Percentiles rank a stretch among this genome's conserved stretches.
Conservation (phyloP, 2,797 vertebrate species). For the Danionella dracula region DNA sequence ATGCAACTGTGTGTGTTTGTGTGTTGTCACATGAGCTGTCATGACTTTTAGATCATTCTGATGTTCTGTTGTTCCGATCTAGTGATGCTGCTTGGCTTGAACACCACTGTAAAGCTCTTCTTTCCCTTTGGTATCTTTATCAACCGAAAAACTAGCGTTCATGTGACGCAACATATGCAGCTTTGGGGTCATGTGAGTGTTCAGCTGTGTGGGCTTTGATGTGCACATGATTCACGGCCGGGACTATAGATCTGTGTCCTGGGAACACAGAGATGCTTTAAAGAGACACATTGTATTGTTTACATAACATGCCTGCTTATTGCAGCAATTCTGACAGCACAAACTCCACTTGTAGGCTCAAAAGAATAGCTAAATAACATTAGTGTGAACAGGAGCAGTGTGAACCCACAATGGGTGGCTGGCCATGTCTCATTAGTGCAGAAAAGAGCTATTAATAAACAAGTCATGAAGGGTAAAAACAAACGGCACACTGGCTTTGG, state of each 20-base stretch:
- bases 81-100: neutral
- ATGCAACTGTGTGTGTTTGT: constrained; percentile 36
- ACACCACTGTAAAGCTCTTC: neutral
- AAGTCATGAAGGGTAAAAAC: neutral
- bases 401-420: constrained; percentile 1
- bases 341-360: constrained; percentile 45
- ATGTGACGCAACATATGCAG: neutral
- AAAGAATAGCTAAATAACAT: constrained; percentile 27
- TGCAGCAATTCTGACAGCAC: constrained; percentile 32
- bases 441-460: constrained; percentile 27
- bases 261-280: neutral
- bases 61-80: neutral
- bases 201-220: constrained; percentile 1
- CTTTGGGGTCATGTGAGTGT: constrained; percentile 20
- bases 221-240: neutral
- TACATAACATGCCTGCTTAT: constrained; percentile 42
- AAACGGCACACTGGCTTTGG: neutral
- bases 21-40: constrained; percentile 15
- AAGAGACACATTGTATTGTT: constrained; percentile 47
- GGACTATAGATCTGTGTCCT: neutral
- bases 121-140: neutral
- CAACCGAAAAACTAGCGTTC: neutral
- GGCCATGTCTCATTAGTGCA: constrained; percentile 2
- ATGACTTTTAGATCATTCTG: neutral
- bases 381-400: constrained; percentile 21